These are phyloP conservation scores for Ptycholaimellus sp. DNA, from an alignment of 2,888 invertebrate species.

Conservation along the genomic window DNA sequence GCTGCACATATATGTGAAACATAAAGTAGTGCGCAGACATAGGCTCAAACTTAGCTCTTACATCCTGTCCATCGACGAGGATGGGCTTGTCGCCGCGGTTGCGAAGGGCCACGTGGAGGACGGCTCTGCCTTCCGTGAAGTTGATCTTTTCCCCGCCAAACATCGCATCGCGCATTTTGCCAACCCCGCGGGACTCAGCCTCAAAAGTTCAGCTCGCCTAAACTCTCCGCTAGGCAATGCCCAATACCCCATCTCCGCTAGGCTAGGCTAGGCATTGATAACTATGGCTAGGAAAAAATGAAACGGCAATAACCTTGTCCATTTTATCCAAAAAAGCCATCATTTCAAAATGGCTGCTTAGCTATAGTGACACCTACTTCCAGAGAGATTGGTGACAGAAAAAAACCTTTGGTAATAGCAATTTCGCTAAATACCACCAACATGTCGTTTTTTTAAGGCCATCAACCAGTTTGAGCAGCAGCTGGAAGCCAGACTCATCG, in stretches of 20 bases:
- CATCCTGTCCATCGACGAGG: constrained; percentile 57
- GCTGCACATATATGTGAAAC: too few species aligned
- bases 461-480: constrained; percentile 52
- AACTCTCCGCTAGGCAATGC: too few species aligned
- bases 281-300: background rate
- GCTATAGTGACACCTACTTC: background rate
- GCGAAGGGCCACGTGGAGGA: constrained; percentile 73
- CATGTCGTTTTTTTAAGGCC: constrained; percentile 2
- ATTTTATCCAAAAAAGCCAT: background rate
- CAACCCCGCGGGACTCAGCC: constrained; percentile 51
- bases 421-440: background rate
- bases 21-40: too few species aligned
- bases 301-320: background rate
- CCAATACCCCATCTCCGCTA: too few species aligned
- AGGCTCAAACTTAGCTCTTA: constrained; percentile 30
- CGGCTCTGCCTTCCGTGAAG: constrained; percentile 83
- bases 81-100: constrained; percentile 57
- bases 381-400: constrained; percentile 7
- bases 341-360: too few species aligned
- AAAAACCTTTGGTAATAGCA: constrained; percentile 5
- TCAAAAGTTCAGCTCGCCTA: constrained; percentile 21
- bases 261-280: too few species aligned
- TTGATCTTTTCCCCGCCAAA: constrained; percentile 79
- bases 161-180: constrained; percentile 66
- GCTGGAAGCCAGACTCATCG: constrained; percentile 45